phyloP scores from a whole-genome alignment of 2,888 invertebrate species.

The Unio pictorum region DNA sequence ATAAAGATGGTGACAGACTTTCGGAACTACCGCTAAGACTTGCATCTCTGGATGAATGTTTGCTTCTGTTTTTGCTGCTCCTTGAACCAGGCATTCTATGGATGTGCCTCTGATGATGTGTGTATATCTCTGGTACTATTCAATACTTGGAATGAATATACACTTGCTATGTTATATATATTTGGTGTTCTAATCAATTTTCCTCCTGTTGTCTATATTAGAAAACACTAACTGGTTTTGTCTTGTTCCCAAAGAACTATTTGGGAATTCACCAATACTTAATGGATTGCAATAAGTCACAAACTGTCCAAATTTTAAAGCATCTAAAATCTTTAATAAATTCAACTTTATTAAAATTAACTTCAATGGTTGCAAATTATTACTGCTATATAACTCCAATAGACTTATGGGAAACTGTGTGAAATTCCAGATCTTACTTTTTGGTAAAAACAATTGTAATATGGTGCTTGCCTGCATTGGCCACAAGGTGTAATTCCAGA shows the following conservation, averaged over 20 bases:
- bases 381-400: conserved; percentile 60
- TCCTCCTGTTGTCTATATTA: conserved; percentile 1
- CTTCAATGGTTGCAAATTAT: conserved; percentile 40
- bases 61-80: conserved; percentile 19
- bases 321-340: too few relatives aligned
- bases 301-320: too few relatives aligned
- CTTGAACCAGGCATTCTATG: conserved; percentile 6
- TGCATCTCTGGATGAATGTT: conserved; percentile 2
- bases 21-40: conserved; percentile 26
- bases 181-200: conserved; percentile 8
- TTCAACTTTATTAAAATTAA: neutral
- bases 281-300: too few relatives aligned
- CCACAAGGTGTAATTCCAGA: too few relatives aligned
- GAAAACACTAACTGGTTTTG: too few relatives aligned
- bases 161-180: conserved; percentile 2
- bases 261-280: too few relatives aligned
- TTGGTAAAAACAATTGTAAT: conserved; percentile 57
- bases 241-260: too few relatives aligned
- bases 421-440: conserved; percentile 61
- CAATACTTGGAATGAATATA: too few relatives aligned
- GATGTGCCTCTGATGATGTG: neutral
- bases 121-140: neutral
- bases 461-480: conserved; percentile 13
- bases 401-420: conserved; percentile 56
- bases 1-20: conserved; percentile 13